Percentiles rank a stretch among this genome's conserved stretches.
phyloP scores from a whole-genome alignment of 2,113 vertebrate genomes.

The Albula goreensis region DNA sequence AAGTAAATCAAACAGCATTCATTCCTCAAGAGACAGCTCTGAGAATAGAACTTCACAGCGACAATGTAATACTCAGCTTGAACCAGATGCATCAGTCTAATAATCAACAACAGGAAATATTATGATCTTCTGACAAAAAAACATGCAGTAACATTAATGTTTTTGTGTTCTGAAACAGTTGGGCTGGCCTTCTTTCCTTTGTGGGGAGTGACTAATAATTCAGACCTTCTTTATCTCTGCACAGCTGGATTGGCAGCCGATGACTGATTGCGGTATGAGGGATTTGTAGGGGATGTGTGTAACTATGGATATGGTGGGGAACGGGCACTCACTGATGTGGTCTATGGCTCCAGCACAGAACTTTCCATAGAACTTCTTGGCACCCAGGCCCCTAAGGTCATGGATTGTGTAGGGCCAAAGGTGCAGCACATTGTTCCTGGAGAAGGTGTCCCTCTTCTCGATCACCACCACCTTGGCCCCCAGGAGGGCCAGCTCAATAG shows the following conservation, averaged over 20 bases:
- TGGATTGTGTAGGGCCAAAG: conserved; percentile 98
- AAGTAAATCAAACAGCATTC: neutral
- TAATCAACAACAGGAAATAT: neutral
- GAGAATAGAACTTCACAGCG: neutral
- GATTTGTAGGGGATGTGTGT: neutral
- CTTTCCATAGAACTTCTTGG: conserved; percentile 97
- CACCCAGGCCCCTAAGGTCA: conserved; percentile 88
- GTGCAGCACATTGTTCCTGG: conserved; percentile 94
- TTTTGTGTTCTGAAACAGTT: neutral
- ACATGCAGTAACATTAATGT: neutral
- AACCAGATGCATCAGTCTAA: neutral
- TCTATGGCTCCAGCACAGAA: conserved; percentile 96
- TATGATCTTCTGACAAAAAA: neutral
- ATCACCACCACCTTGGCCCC: conserved; percentile 93
- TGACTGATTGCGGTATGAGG: too few relatives aligned
- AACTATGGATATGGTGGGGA: neutral
- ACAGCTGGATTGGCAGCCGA: too few relatives aligned
- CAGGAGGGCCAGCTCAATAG: conserved; percentile 90
- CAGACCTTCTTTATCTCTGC: neutral
- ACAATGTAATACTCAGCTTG: neutral
- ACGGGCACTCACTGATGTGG: conserved; percentile 91
- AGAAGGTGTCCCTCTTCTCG: conserved; percentile 94
- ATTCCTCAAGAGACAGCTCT: neutral
- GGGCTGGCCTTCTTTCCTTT: neutral
- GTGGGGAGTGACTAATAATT: neutral